These are phyloP conservation scores for Triplophysa yarkandensis DNA, from an alignment of 2,797 vertebrate species.

Conservation along the genomic window DNA sequence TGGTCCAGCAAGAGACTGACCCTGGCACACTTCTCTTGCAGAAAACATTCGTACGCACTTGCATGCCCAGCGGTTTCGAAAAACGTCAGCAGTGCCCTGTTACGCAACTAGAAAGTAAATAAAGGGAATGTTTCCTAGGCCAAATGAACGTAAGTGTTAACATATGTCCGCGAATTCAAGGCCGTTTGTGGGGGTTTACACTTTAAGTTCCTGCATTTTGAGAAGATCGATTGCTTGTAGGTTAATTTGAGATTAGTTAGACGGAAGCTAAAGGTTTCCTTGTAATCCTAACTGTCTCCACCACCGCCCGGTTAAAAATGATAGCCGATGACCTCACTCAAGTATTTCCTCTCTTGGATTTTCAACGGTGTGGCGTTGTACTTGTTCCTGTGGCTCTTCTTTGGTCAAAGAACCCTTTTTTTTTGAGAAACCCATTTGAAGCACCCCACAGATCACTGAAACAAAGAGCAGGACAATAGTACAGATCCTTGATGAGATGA, in stretches of 20 bases:
- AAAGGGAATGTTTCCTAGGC: slow-evolving; percentile 43
- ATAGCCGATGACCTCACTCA: slow-evolving; percentile 38
- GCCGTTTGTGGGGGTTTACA: slow-evolving; percentile 13
- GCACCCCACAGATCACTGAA: slow-evolving; percentile 34
- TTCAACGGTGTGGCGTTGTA: slow-evolving; percentile 64
- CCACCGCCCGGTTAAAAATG: slow-evolving; percentile 19
- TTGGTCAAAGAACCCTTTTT: slow-evolving; percentile 66
- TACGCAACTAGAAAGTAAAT: slow-evolving; percentile 35
- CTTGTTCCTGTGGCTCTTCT: slow-evolving; percentile 68
- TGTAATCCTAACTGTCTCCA: slow-evolving; percentile 39
- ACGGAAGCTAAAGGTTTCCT: slow-evolving; percentile 34
- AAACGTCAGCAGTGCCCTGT: slow-evolving; percentile 33
- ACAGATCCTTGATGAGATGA: slow-evolving; percentile 51
- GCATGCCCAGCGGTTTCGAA: slow-evolving; percentile 25
- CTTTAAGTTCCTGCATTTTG: not conserved
- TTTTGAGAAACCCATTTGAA: slow-evolving; percentile 62
- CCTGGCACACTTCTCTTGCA: slow-evolving; percentile 63
- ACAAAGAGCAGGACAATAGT: slow-evolving; percentile 53
- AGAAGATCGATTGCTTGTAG: not conserved
- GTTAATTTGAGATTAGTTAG: slow-evolving; percentile 4
- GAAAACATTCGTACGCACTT: slow-evolving; percentile 29
- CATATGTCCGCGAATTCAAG: not conserved
- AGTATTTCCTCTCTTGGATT: slow-evolving; percentile 53
- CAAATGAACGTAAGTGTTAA: slow-evolving; percentile 14
- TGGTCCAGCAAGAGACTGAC: slow-evolving; percentile 54